Evolutionary conservation across 2,113 vertebrate genomes (phyloP).

Genomic region (Dendropsophus ebraccatus): DNA sequence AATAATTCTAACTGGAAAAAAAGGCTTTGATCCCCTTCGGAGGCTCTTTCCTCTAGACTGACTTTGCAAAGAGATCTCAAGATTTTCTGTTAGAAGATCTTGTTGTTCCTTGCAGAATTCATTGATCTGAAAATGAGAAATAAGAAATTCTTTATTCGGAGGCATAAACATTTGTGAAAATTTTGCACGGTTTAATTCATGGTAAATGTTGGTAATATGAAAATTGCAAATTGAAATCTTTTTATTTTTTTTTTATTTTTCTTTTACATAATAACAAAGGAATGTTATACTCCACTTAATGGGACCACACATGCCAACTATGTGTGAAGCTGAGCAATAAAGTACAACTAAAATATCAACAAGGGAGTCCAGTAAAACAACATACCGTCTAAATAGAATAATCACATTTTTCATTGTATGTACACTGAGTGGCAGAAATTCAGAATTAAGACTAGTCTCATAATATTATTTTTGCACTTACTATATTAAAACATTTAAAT

Average conservation of each 20-base stretch:
- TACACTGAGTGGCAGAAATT: background rate
- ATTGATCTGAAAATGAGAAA: slow-evolving; percentile 71
- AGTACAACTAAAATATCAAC: background rate
- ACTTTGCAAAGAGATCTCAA: slow-evolving; percentile 86
- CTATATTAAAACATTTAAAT: background rate
- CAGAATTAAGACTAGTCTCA: background rate
- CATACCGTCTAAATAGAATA: background rate
- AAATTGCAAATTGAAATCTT: background rate
- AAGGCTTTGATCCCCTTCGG: slow-evolving; percentile 87
- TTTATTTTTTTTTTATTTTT: slow-evolving; percentile 10
- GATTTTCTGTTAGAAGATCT: slow-evolving; percentile 84
- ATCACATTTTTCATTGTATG: background rate
- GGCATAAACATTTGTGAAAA: slow-evolving; percentile 17
- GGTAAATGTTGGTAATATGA: background rate
- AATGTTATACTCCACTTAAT: background rate
- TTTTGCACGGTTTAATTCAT: slow-evolving; percentile 6
- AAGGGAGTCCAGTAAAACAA: background rate
- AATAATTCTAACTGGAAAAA: slow-evolving; percentile 86
- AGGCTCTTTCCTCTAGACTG: slow-evolving; percentile 84
- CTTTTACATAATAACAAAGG: background rate
- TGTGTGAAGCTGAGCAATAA: background rate
- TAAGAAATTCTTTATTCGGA: slow-evolving; percentile 61
- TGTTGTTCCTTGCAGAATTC: slow-evolving; percentile 79
- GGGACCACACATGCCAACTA: background rate
- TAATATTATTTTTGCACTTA: background rate